These are phyloP conservation scores for Clivina fossor DNA, from an alignment of 2,888 invertebrate genomes.

Conservation along the genomic window DNA sequence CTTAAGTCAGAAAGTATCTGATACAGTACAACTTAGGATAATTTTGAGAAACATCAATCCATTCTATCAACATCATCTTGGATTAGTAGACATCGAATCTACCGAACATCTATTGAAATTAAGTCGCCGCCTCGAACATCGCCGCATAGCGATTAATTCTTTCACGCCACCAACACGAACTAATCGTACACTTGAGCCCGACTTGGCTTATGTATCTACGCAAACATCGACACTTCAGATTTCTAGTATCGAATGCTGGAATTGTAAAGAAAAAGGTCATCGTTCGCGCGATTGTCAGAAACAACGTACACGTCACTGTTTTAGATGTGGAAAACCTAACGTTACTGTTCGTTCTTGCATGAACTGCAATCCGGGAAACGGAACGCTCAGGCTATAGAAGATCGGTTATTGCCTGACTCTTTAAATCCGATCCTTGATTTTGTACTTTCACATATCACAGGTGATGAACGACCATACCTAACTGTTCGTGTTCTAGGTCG, in stretches of 20 bases:
- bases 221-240: no score
- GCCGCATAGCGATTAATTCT: not conserved
- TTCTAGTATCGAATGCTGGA: no score
- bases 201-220: not conserved
- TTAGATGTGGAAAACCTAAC: not conserved
- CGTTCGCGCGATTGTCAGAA: not conserved
- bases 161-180: not conserved
- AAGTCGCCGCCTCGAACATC: not conserved
- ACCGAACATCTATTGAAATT: not conserved
- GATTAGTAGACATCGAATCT: constrained; percentile 3
- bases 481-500: no score
- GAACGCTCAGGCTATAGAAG: not conserved
- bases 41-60: constrained; percentile 18
- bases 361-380: not conserved
- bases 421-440: no score
- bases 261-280: no score
- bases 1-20: not conserved
- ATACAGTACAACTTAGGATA: constrained; percentile 9
- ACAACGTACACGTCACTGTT: not conserved
- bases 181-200: not conserved
- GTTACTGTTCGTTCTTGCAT: not conserved
- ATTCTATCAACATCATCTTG: constrained; percentile 6
- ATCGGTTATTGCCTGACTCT: not conserved
- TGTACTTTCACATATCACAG: no score
- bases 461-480: no score